phyloP scores from a whole-genome alignment of 1,140 invertebrate species.

The Nilaparvata lugens region DNA sequence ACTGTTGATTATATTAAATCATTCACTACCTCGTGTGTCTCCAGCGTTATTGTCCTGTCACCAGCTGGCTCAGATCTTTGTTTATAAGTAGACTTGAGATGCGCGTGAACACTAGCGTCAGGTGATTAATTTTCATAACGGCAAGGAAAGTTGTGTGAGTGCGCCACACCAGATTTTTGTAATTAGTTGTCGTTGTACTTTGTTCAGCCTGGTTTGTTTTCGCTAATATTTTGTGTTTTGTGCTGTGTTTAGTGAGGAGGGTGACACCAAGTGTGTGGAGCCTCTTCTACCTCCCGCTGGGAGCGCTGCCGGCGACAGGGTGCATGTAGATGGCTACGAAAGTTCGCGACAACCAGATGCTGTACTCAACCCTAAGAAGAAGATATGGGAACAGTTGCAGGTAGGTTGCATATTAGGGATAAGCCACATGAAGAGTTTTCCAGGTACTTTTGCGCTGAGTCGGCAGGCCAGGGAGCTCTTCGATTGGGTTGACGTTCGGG shows the following conservation, averaged over 20 bases:
- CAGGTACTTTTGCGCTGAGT: background rate
- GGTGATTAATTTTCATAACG: background rate
- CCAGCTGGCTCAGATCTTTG: too few relatives aligned
- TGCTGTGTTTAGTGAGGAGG: constrained; percentile 56
- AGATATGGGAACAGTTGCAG: constrained; percentile 91
- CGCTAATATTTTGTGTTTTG: background rate
- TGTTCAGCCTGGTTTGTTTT: too few relatives aligned
- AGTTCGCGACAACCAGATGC: constrained; percentile 61
- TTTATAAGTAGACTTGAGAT: too few relatives aligned
- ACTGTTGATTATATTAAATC: too few relatives aligned
- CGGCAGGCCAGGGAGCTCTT: background rate
- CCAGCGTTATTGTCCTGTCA: too few relatives aligned
- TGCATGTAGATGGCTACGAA: constrained; percentile 75
- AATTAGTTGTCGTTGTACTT: too few relatives aligned
- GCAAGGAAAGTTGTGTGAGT: too few relatives aligned
- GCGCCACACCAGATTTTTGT: too few relatives aligned
- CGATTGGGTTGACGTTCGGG: background rate
- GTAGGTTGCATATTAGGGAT: constrained; percentile 28
- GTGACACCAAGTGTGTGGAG: constrained; percentile 58
- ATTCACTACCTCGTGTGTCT: too few relatives aligned
- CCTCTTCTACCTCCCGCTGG: constrained; percentile 65
- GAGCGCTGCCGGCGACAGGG: constrained; percentile 66
- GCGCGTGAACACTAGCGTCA: too few relatives aligned
- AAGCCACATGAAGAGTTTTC: background rate
- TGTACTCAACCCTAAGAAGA: constrained; percentile 93